phyloP scores from a whole-genome alignment of 2,888 invertebrate genomes.

The Notodonta ziczac region DNA sequence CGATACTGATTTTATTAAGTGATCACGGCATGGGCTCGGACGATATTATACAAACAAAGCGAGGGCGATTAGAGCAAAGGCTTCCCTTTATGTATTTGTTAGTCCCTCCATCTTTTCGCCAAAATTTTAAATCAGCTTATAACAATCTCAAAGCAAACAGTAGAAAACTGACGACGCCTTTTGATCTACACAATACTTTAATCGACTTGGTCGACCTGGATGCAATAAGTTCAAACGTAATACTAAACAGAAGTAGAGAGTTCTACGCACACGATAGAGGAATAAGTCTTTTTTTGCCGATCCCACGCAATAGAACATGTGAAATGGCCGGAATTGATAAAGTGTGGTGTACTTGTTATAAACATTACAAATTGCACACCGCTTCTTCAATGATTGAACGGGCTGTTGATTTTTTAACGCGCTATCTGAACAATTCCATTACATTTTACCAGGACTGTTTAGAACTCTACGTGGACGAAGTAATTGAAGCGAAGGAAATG shows the following conservation, averaged over 20 bases:
- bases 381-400: slow-evolving; percentile 5
- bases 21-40: slow-evolving; percentile 95
- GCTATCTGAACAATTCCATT: slow-evolving; percentile 13
- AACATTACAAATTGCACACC: slow-evolving; percentile 53
- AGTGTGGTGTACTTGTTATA: slow-evolving; percentile 60
- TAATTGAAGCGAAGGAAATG: slow-evolving; percentile 20
- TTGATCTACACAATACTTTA: slow-evolving; percentile 92
- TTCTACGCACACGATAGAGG: slow-evolving; percentile 71
- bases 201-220: slow-evolving; percentile 85
- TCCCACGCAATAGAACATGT: slow-evolving; percentile 89
- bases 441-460: slow-evolving; percentile 14
- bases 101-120: slow-evolving; percentile 88
- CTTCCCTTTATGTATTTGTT: slow-evolving; percentile 90
- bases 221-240: slow-evolving; percentile 42
- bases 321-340: slow-evolving; percentile 88
- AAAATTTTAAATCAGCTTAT: slow-evolving; percentile 83
- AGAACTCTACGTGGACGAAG: slow-evolving; percentile 13
- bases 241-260: slow-evolving; percentile 50
- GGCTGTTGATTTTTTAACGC: slow-evolving; percentile 15
- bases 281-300: slow-evolving; percentile 89
- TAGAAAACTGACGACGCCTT: slow-evolving; percentile 87
- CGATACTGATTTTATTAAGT: slow-evolving; percentile 89
- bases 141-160: slow-evolving; percentile 86
- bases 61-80: slow-evolving; percentile 92
- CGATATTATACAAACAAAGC: slow-evolving; percentile 88